Conservation (phyloP, 37 sponge, comb jelly and placozoan genomes). For the Chondrosia reniformis region DNA sequence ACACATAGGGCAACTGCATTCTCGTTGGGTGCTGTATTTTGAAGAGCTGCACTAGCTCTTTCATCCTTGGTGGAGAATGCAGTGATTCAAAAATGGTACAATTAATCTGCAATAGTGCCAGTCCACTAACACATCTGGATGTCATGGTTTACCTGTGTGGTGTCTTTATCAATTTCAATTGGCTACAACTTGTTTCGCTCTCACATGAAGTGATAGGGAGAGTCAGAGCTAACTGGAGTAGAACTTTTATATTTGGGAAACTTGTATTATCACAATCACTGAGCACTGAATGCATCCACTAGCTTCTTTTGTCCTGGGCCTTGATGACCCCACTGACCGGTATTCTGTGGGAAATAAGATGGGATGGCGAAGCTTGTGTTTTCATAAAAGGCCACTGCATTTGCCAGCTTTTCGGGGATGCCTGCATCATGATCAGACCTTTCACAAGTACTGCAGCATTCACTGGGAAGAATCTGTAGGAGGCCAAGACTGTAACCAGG, state of each 20-base stretch:
- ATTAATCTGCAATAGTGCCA: conserved; percentile 30
- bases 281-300: conserved; percentile 15
- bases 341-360: conserved; percentile 43
- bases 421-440: conserved; percentile 17
- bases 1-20: conserved; percentile 16
- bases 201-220: conserved; percentile 22
- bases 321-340: conserved; percentile 21
- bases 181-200: conserved; percentile 28
- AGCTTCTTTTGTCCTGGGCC: conserved; percentile 24
- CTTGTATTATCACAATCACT: conserved; percentile 25
- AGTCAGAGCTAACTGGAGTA: conserved; percentile 20
- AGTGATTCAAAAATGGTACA: conserved; percentile 3
- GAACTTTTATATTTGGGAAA: conserved; percentile 22
- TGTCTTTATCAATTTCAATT: conserved; percentile 27
- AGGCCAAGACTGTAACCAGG: conserved; percentile 38
- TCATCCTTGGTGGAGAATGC: conserved; percentile 11
- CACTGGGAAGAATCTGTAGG: conserved; percentile 46
- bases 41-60: conserved; percentile 17
- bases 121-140: conserved; percentile 15
- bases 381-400: conserved; percentile 31
- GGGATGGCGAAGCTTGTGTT: conserved; percentile 35
- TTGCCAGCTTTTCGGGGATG: conserved; percentile 34
- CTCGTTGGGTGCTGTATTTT: conserved; percentile 1
- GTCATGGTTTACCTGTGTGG: conserved; percentile 15
- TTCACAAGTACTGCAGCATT: conserved; percentile 23